These are phyloP conservation scores for Dryococelus australis DNA, from an alignment of 2,888 invertebrate genomes.

Conservation along the genomic window DNA sequence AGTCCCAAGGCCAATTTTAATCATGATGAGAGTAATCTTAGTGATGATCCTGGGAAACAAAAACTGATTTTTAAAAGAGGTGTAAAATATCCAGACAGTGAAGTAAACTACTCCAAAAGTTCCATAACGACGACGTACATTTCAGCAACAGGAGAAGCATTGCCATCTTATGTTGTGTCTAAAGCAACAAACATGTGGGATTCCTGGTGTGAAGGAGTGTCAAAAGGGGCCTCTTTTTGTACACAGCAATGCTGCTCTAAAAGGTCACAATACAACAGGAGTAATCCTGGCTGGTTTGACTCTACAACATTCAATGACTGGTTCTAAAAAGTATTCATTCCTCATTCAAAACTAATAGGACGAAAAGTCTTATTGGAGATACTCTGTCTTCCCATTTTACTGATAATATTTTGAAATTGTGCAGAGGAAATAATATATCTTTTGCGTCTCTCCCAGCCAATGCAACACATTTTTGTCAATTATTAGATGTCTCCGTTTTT, in stretches of 20 bases:
- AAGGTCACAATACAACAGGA: slow-evolving; percentile 47
- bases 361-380: slow-evolving; percentile 43
- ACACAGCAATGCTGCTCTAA: slow-evolving; percentile 20
- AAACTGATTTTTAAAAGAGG: slow-evolving; percentile 47
- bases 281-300: slow-evolving; percentile 54
- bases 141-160: slow-evolving; percentile 46
- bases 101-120: slow-evolving; percentile 48
- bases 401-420: slow-evolving; percentile 48
- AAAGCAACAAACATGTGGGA: slow-evolving; percentile 48
- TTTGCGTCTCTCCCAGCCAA: slow-evolving; percentile 52
- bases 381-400: slow-evolving; percentile 49
- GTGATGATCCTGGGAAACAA: slow-evolving; percentile 43
- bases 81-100: slow-evolving; percentile 48
- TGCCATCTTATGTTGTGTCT: slow-evolving; percentile 51
- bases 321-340: slow-evolving; percentile 50
- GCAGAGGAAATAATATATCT: slow-evolving; percentile 51
- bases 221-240: slow-evolving; percentile 33
- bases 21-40: slow-evolving; percentile 28
- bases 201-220: slow-evolving; percentile 51
- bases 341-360: slow-evolving; percentile 47
- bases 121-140: slow-evolving; percentile 46
- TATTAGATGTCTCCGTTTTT: slow-evolving; percentile 50
- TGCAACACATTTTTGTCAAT: slow-evolving; percentile 48
- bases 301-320: slow-evolving; percentile 51
- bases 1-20: slow-evolving; percentile 38